Percentiles rank a stretch among this genome's conserved stretches.
These are phyloP conservation scores for Brenthis ino DNA, from an alignment of 2,888 invertebrate genomes.

Conservation along the genomic window DNA sequence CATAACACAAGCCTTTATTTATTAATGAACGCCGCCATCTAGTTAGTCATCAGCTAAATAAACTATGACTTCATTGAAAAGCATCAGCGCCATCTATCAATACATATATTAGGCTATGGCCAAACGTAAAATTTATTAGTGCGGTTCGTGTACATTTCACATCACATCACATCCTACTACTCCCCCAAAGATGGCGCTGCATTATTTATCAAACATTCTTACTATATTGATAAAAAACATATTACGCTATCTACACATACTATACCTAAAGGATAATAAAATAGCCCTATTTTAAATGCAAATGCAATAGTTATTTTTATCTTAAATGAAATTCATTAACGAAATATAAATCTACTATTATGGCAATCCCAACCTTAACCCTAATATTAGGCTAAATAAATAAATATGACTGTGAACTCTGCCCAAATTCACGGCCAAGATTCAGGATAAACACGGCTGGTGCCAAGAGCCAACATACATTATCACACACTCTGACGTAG, in stretches of 20 bases:
- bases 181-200: conserved; percentile 40
- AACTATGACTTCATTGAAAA: no score
- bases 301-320: no score
- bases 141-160: neutral
- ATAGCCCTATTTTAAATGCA: no score
- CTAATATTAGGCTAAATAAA: conserved; percentile 36
- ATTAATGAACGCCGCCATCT: no score
- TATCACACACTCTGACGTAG: conserved; percentile 56
- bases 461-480: conserved; percentile 59
- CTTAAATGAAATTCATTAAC: no score
- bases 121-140: no score
- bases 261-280: neutral
- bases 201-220: neutral
- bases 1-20: no score
- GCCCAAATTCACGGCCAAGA: conserved; percentile 59
- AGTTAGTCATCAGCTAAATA: no score
- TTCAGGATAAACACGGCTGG: conserved; percentile 63
- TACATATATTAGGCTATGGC: neutral
- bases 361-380: conserved; percentile 31
- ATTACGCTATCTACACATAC: no score
- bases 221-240: neutral
- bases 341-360: neutral
- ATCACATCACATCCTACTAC: neutral
- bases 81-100: neutral
- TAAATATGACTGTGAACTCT: conserved; percentile 64